Percentiles rank a stretch among this genome's conserved stretches.
Evolutionary conservation across 2,797 vertebrate genomes (phyloP).

Genomic region (Neosilurus mollespiculum): DNA sequence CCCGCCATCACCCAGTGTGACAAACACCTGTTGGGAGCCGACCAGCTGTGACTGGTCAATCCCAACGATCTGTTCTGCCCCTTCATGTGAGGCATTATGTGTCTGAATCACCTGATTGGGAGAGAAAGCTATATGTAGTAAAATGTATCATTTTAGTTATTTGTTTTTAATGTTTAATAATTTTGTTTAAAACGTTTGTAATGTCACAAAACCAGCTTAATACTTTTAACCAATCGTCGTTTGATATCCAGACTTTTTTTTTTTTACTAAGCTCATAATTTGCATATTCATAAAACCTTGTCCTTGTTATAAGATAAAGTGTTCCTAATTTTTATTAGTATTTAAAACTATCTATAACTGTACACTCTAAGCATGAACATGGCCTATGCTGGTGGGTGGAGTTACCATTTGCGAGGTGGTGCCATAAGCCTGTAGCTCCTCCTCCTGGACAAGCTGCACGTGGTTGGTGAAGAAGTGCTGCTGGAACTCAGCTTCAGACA

Average conservation of each 20-base stretch:
- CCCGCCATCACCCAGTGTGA: constrained; percentile 71
- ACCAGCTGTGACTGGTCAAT: constrained; percentile 70
- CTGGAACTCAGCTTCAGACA: constrained; percentile 75
- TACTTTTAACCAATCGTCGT: not conserved
- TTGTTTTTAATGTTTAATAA: no score
- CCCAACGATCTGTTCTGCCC: constrained; percentile 65
- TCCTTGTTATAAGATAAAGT: no score
- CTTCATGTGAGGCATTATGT: constrained; percentile 49
- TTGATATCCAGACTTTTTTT: not conserved
- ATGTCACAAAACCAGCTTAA: not conserved
- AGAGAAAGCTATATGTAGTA: not conserved
- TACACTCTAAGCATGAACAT: not conserved
- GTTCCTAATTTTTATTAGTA: not conserved
- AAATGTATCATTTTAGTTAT: not conserved
- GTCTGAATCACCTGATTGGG: constrained; percentile 72
- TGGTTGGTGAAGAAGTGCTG: constrained; percentile 77
- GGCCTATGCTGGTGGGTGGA: not conserved
- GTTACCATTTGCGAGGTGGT: constrained; percentile 68
- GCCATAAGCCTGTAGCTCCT: constrained; percentile 51
- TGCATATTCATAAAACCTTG: not conserved
- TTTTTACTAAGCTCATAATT: not conserved
- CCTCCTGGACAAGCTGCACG: constrained; percentile 63
- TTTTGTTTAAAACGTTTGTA: not conserved
- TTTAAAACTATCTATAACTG: no score
- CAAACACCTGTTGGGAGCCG: constrained; percentile 77